phyloP scores from a whole-genome alignment of 2,113 vertebrate species.

The Heterotis niloticus region DNA sequence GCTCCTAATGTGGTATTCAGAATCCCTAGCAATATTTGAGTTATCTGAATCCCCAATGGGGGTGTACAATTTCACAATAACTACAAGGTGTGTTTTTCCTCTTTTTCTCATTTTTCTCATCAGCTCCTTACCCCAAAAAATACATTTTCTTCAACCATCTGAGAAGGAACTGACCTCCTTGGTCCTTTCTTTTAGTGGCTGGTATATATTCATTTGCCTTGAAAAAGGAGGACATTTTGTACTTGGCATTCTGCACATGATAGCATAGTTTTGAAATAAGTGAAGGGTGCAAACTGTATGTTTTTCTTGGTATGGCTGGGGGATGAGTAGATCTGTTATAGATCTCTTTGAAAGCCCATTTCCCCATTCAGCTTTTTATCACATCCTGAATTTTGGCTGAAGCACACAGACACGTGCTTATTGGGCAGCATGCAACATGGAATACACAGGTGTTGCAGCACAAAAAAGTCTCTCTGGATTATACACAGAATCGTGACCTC shows the following conservation, averaged over 20 bases:
- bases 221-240: slow-evolving; percentile 14
- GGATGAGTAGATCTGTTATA: too few species aligned
- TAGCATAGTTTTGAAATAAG: neutral
- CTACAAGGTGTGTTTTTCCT: neutral
- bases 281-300: slow-evolving; percentile 3
- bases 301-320: neutral
- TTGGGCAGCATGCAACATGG: too few species aligned
- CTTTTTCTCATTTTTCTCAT: neutral
- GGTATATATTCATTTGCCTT: neutral
- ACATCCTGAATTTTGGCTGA: too few species aligned
- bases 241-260: slow-evolving; percentile 20
- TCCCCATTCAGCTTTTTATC: too few species aligned
- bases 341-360: too few species aligned
- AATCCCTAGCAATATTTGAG: slow-evolving; percentile 1
- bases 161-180: neutral
- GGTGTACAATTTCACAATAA: slow-evolving; percentile 27
- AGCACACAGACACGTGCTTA: too few species aligned
- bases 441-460: too few species aligned
- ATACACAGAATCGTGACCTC: too few species aligned
- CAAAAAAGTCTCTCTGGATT: too few species aligned
- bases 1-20: slow-evolving; percentile 17
- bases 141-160: neutral
- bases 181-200: neutral
- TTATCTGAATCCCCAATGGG: slow-evolving; percentile 31
- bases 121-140: neutral